A percentile compares a stretch with the other conserved stretches of the same genome.
phyloP scores from a whole-genome alignment of 92 coral and sea anemone species.

The Umimayanthus chanpuru region DNA sequence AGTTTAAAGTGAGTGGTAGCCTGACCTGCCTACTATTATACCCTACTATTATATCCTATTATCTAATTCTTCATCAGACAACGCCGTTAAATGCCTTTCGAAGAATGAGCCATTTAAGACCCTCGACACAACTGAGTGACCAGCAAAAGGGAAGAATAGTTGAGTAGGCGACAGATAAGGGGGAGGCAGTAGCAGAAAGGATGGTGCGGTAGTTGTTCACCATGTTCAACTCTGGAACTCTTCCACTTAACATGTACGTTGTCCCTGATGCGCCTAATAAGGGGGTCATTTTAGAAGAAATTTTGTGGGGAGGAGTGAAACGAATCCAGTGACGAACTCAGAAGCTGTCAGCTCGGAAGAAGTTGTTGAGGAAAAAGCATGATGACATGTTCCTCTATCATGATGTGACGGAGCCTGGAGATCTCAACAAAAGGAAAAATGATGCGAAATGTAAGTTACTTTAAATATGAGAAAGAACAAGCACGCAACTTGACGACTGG shows the following conservation, averaged over 20 bases:
- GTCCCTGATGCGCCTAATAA: neutral
- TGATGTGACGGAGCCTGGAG: too few species aligned
- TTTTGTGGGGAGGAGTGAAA: constrained; percentile 9
- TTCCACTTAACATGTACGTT: constrained; percentile 19
- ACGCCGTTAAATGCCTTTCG: constrained; percentile 40
- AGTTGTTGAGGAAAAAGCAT: neutral
- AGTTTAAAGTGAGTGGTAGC: constrained; percentile 33
- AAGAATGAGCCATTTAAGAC: constrained; percentile 49
- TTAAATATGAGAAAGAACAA: too few species aligned
- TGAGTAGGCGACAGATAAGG: constrained; percentile 58
- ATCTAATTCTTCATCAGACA: constrained; percentile 26
- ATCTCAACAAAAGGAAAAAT: too few species aligned
- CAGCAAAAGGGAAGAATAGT: constrained; percentile 47
- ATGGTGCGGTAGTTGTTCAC: constrained; percentile 21
- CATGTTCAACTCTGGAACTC: constrained; percentile 28
- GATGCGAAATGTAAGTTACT: too few species aligned
- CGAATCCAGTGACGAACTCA: constrained; percentile 14
- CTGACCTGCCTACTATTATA: constrained; percentile 38
- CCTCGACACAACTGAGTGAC: constrained; percentile 38
- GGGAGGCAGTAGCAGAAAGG: constrained; percentile 54
- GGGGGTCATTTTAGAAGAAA: neutral
- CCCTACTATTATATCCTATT: constrained; percentile 30
- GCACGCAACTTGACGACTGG: too few species aligned
- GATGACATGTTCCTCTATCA: too few species aligned
- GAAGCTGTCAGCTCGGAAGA: constrained; percentile 13